phyloP scores from a whole-genome alignment of 2,113 vertebrate genomes.

The Heloderma charlesbogerti region DNA sequence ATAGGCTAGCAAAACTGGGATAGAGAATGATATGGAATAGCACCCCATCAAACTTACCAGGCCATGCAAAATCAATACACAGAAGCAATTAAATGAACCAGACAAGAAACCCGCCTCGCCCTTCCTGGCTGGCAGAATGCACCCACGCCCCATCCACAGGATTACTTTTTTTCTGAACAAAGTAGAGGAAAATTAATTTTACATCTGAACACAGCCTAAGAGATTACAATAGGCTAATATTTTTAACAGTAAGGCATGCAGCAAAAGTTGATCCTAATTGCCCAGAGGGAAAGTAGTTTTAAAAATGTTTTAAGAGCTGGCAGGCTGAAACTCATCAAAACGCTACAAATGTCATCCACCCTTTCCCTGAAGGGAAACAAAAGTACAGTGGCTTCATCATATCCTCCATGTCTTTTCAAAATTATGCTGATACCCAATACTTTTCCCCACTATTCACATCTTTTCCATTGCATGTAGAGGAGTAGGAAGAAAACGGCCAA shows the following conservation, averaged over 20 bases:
- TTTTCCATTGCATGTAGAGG: not conserved
- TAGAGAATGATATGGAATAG: not conserved
- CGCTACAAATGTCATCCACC: not conserved
- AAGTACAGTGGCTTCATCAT: not conserved
- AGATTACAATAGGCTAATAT: slow-evolving; percentile 42
- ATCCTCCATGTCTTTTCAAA: not conserved
- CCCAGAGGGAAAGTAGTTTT: slow-evolving; percentile 36
- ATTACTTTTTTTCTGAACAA: slow-evolving; percentile 38
- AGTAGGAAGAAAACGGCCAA: not conserved
- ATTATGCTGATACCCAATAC: not conserved
- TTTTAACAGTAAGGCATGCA: slow-evolving; percentile 36
- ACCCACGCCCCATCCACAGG: not conserved
- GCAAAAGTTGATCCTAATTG: slow-evolving; percentile 30
- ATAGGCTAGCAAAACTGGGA: not conserved
- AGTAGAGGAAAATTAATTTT: slow-evolving; percentile 55
- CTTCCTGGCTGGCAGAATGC: slow-evolving; percentile 42
- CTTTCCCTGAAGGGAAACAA: slow-evolving; percentile 29
- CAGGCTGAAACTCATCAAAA: slow-evolving; percentile 16
- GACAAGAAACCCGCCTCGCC: slow-evolving; percentile 29
- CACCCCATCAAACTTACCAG: not conserved
- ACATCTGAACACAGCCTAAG: slow-evolving; percentile 22
- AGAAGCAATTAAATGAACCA: not conserved
- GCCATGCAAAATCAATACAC: slow-evolving; percentile 28
- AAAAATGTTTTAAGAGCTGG: slow-evolving; percentile 30
- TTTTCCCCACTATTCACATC: not conserved